Conservation (phyloP, 2,797 vertebrate species). For the Phylloscopus collybita region DNA sequence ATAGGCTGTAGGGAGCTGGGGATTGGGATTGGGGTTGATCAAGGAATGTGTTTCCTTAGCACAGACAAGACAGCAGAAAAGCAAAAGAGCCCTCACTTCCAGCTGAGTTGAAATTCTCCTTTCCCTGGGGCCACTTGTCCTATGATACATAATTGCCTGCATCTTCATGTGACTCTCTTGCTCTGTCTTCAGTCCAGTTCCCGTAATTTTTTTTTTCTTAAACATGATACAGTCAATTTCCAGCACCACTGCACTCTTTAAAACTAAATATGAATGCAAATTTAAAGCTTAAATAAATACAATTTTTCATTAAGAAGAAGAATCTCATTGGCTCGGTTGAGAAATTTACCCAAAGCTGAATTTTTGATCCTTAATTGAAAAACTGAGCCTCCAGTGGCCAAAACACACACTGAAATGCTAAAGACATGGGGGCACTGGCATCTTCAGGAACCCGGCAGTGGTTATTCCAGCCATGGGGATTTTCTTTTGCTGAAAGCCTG, state of each 20-base stretch:
- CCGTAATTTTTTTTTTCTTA: background rate
- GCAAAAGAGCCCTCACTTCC: background rate
- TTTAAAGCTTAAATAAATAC: conserved; percentile 62
- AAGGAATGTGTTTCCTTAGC: background rate
- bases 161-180: conserved; percentile 1
- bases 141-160: background rate
- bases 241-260: background rate
- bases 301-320: conserved; percentile 60
- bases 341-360: conserved; percentile 45
- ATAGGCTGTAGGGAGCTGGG: background rate
- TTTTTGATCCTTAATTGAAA: conserved; percentile 72
- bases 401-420: conserved; percentile 63
- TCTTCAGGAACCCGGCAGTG: conserved; percentile 19
- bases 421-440: conserved; percentile 45
- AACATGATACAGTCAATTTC: background rate
- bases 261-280: conserved; percentile 57
- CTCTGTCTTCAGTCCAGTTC: conserved; percentile 17
- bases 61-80: background rate
- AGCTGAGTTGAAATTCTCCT: background rate
- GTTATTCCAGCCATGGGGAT: background rate
- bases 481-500: background rate
- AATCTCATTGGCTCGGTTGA: conserved; percentile 52
- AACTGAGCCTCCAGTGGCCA: conserved; percentile 61
- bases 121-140: background rate
- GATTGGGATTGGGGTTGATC: background rate